phyloP scores from a whole-genome alignment of 2,888 invertebrate genomes.

The Apamea sordens region DNA sequence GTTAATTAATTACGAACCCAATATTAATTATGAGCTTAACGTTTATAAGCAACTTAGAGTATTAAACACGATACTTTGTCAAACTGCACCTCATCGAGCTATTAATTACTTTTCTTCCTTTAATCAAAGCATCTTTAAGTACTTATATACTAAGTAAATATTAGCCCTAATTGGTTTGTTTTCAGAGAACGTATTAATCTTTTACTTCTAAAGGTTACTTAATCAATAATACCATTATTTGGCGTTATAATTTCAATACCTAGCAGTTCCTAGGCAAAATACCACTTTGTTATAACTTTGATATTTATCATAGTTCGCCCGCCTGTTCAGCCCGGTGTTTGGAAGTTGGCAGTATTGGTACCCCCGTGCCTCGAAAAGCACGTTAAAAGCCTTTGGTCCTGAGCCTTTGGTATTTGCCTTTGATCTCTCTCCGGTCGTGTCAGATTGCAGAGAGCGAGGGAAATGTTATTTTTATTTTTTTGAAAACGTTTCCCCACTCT shows the following conservation, averaged over 20 bases:
- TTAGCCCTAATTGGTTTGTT: neutral
- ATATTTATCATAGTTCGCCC: neutral
- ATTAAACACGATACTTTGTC: neutral
- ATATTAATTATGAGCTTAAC: conserved; percentile 23
- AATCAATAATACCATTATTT: neutral
- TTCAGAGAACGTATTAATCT: neutral
- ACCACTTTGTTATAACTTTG: neutral
- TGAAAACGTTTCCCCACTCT: too few relatives aligned
- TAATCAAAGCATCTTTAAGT: neutral
- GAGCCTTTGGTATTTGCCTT: neutral
- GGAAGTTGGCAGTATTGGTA: neutral
- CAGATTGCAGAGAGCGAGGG: neutral
- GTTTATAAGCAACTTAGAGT: conserved; percentile 12
- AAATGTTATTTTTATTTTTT: neutral
- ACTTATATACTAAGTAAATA: neutral
- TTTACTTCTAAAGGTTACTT: neutral
- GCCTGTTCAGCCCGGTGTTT: neutral
- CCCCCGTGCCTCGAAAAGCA: neutral
- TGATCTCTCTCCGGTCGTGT: neutral
- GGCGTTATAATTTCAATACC: neutral
- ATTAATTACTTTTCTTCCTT: conserved; percentile 1
- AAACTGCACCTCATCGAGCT: conserved; percentile 21
- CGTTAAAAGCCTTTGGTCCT: neutral
- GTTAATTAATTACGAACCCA: conserved; percentile 50
- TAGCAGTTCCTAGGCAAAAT: too few relatives aligned